Evolutionary conservation across 1,140 invertebrate species (phyloP), one percentile per base, ranked within the genome.

Genomic region (Diprion similis): DNA sequence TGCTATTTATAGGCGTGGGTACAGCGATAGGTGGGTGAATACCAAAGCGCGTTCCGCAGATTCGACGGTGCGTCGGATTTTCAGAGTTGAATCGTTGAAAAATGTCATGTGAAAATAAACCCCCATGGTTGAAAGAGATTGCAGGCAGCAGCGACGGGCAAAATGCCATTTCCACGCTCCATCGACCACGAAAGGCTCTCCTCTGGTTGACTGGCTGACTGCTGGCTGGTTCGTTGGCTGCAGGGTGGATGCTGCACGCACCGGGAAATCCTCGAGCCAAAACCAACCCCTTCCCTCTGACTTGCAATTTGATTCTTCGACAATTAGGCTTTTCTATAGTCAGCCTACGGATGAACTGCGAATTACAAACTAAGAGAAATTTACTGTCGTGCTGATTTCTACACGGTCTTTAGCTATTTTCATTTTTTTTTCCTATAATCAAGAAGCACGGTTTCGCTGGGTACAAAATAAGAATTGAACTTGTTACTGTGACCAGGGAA

Each of bases 121-220:
- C 51, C n/a, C 51, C 51, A 17, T 8, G 51, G 51, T 59, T 59
- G 51, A 59, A 59, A 59, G 51, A 59, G 51, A 59, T 59, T 59
- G 51, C 51, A 59, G 51, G 51, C 51, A 59, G 51, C 51, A 59
- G 11, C 51, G 51, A 59, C 51, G 51, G 51, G 51, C 51, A 59
- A 59, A 59, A 59, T 59, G 51, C 51, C 51, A 59, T 59, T 59
- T 59, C 51, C 51, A 59, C 51, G 51, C 51, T 59, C 51, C 51
- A 59, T 59, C 51, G 51, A 59, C 51, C 51, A 59, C 51, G 11
- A 59, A 59, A 59, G 51, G 51, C 51, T 59, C 51, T 59, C 51
- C 51, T 37, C 24, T 37, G 51, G 51, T 59, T 59, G 51, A 59
- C 51, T 59, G 51, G 51, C 51, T 59, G 51, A 59, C 51, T 59